Evolutionary conservation across 2,113 vertebrate species (phyloP), one percentile per base, ranked within the genome.

Genomic region (Bubo blakistoni): DNA sequence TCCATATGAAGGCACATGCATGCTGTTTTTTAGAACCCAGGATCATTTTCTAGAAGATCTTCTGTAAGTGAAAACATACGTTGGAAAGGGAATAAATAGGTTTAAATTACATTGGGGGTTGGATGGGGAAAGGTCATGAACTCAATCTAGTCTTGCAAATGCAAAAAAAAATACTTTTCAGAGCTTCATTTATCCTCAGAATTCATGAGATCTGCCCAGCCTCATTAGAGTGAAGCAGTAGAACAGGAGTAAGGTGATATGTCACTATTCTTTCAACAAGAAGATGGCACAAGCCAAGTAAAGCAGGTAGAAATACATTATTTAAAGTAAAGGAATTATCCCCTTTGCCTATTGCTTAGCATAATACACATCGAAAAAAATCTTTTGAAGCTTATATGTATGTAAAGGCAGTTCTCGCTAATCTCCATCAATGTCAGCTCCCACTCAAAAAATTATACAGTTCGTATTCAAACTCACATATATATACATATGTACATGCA

Each of bases 111-210:
- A 47, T 20, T 34, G 7, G 16, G 5, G 9, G 22, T 55, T 77
- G 38, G 24, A 82, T 77, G 66, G 40, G 12, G 32, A 84, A 89
- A 83, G 36, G 30, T 66, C 49, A 52, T 88, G 26, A 90, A 90
- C 65, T 79, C 86, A 93, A 86, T 86, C 63, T 95, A 77, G n/a
- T 94, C 44, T 92, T 88, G 88, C 51, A 94, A 96, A 93, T 76
- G 40, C 10, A 89, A 67, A 88, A 81, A 44, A 22, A 10, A n/a
- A 34, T 2, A 20, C 32, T 81, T 82, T 77, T 84, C 27, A 81
- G 80, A 88, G 38, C n/a, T 91, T 94, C 59, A 83, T 96, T 94
- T 96, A 67, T 93, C 38, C 69, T 91, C 40, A 71, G 55, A 86
- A 90, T 74, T 92, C 69, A 92, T 93, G 86, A 93, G 42, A 67